Evolutionary conservation across 1,140 invertebrate genomes (phyloP).

Genomic region (Lasaia peninsularis): DNA sequence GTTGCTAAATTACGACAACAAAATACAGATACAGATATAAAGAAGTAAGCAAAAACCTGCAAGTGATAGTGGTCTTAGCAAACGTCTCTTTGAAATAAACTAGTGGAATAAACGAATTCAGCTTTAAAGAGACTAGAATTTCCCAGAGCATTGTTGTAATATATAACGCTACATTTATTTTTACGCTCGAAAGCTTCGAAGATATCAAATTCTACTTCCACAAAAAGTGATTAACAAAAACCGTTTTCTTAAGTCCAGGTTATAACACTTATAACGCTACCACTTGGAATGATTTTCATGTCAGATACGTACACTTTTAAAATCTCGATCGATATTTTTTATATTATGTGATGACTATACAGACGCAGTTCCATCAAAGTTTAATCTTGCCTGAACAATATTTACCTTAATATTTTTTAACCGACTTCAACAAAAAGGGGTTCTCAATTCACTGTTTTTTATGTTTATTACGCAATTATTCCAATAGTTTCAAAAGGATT

Average conservation of each 20-base stretch:
- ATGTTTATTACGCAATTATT: too few species aligned
- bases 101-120: conserved; percentile 9
- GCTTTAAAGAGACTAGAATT: conserved; percentile 7
- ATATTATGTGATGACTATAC: too few species aligned
- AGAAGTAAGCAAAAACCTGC: not conserved
- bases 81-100: conserved; percentile 2
- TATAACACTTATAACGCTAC: not conserved
- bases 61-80: not conserved
- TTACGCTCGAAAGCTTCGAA: conserved; percentile 4
- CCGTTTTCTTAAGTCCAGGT: not conserved
- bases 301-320: too few species aligned
- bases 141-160: conserved; percentile 1
- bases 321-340: too few species aligned
- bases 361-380: too few species aligned
- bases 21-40: not conserved
- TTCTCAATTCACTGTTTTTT: too few species aligned
- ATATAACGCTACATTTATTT: conserved; percentile 11
- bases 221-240: not conserved
- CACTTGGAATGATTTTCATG: too few species aligned
- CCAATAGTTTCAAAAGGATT: too few species aligned
- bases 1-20: not conserved
- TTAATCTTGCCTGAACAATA: too few species aligned
- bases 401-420: too few species aligned
- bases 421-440: too few species aligned
- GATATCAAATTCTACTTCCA: not conserved